Evolutionary conservation across 2,888 invertebrate genomes (phyloP).

Genomic region (Chaetoderma sp.): DNA sequence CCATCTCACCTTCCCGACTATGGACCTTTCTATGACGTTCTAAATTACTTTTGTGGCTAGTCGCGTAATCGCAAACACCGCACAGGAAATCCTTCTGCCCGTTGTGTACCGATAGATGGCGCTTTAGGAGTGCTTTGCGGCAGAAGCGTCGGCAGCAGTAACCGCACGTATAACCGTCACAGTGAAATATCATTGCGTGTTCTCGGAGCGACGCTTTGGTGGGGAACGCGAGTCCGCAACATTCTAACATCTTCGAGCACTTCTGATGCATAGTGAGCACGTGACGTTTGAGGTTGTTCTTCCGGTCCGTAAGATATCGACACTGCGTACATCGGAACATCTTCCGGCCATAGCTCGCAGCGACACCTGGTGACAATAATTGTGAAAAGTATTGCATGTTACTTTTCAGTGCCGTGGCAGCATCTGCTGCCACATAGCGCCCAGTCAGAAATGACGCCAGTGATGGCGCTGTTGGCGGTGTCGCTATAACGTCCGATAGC

Average conservation of each 20-base stretch:
- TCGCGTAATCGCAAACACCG: conserved; percentile 69
- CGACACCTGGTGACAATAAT: no score
- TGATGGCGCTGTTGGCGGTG: no score
- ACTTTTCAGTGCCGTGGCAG: no score
- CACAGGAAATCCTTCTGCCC: conserved; percentile 71
- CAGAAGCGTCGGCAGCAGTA: conserved; percentile 69
- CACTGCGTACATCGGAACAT: conserved; percentile 65
- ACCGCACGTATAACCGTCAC: conserved; percentile 69
- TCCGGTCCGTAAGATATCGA: conserved; percentile 67
- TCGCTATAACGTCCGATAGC: no score
- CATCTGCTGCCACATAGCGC: no score
- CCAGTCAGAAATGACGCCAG: no score
- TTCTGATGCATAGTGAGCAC: conserved; percentile 70
- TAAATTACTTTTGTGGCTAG: conserved; percentile 71
- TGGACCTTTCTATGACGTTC: conserved; percentile 69
- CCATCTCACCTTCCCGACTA: conserved; percentile 49
- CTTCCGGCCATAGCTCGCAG: conserved; percentile 54
- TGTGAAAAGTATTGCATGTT: no score
- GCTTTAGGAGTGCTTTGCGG: conserved; percentile 70
- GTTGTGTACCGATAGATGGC: conserved; percentile 71
- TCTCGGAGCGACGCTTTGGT: conserved; percentile 69
- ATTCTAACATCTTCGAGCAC: conserved; percentile 64
- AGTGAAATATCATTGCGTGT: conserved; percentile 69
- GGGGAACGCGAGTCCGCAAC: conserved; percentile 68
- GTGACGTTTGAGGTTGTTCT: conserved; percentile 70